These are phyloP conservation scores for Gymnocephalus cernua DNA, from an alignment of 2,113 vertebrate genomes.

Conservation along the genomic window DNA sequence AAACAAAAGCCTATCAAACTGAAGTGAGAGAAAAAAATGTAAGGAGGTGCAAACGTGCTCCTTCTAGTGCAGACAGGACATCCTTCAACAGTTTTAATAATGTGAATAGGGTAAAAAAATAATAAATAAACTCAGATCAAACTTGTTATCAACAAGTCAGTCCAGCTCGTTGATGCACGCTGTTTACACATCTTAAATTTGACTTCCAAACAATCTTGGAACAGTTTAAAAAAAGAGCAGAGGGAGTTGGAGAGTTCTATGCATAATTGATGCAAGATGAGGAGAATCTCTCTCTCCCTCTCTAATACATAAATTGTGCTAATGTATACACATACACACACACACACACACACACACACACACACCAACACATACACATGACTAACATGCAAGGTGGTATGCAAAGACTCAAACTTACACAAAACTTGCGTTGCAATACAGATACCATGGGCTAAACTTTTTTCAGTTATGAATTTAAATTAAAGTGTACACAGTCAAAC, in stretches of 20 bases:
- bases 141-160: conserved; percentile 59
- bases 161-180: conserved; percentile 62
- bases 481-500: conserved; percentile 60
- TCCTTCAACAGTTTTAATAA: conserved; percentile 25
- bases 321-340: conserved; percentile 28
- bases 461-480: conserved; percentile 65
- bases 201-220: conserved; percentile 76
- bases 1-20: conserved; percentile 2
- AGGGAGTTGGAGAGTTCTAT: conserved; percentile 62
- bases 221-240: conserved; percentile 62
- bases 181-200: conserved; percentile 75
- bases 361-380: not conserved
- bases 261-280: conserved; percentile 68
- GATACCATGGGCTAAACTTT: conserved; percentile 45
- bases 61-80: not conserved
- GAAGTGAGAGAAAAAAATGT: not conserved
- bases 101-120: conserved; percentile 16
- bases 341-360: not conserved
- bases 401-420: conserved; percentile 53
- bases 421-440: conserved; percentile 42
- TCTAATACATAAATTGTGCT: conserved; percentile 50
- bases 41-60: not conserved
- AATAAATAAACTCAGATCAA: conserved; percentile 53
- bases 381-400: conserved; percentile 50
- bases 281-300: conserved; percentile 22